Percentiles rank a stretch among this genome's conserved stretches.
phyloP scores from a whole-genome alignment of 2,113 vertebrate species.

The Gyps fulvus region DNA sequence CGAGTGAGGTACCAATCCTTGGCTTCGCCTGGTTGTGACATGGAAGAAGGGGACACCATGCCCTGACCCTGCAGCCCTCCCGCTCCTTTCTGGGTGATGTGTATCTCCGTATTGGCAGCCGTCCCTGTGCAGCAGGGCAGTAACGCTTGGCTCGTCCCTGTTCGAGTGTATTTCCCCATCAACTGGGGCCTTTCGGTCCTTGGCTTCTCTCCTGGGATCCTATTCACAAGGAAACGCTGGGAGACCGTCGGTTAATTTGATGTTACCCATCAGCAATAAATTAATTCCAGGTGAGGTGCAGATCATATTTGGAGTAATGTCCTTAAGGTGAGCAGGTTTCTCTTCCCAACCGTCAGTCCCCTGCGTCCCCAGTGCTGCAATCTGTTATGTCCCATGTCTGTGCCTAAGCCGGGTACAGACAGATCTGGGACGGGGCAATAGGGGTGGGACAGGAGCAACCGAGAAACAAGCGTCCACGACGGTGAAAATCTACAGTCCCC shows the following conservation, averaged over 20 bases:
- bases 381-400: background rate
- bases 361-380: background rate
- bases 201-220: background rate
- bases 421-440: background rate
- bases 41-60: rapidly evolving
- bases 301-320: background rate
- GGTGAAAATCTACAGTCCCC: too few relatives aligned
- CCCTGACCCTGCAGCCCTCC: background rate
- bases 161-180: background rate
- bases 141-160: rapidly evolving
- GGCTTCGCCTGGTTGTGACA: background rate
- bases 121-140: background rate
- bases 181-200: background rate
- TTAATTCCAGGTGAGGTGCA: background rate
- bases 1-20: background rate
- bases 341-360: rapidly evolving
- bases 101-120: rapidly evolving
- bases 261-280: background rate
- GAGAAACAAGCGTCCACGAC: rapidly evolving
- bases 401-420: background rate
- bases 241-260: rapidly evolving
- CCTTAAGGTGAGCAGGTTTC: rapidly evolving
- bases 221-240: rapidly evolving
- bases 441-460: background rate
- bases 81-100: background rate